Evolutionary conservation across 30 jellyfish, hydroid and myxozoan genomes (phyloP).

Genomic region (Calvadosia cruxmelitensis): DNA sequence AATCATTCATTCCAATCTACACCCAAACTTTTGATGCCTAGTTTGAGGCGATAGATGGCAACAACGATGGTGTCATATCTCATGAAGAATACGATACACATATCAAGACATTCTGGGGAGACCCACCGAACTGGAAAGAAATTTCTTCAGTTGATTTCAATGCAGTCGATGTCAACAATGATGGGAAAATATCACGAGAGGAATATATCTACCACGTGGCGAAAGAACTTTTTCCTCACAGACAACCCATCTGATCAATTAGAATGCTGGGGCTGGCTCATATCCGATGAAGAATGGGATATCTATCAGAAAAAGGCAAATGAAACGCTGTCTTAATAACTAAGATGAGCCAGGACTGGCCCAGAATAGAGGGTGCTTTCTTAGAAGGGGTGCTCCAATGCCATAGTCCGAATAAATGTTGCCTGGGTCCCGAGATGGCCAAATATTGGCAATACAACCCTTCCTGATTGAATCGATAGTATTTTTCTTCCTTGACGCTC

Average conservation of each 20-base stretch:
- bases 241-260: not conserved
- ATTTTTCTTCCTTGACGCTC: too few relatives aligned
- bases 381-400: too few relatives aligned
- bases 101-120: not conserved
- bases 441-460: too few relatives aligned
- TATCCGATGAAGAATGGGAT: conserved; percentile 1
- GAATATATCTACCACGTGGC: not conserved
- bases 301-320: too few relatives aligned
- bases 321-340: too few relatives aligned
- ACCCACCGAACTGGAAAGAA: not conserved
- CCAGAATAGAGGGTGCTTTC: too few relatives aligned
- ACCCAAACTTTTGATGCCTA: not conserved
- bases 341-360: too few relatives aligned
- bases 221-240: too few relatives aligned
- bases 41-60: not conserved
- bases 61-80: not conserved
- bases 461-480: too few relatives aligned
- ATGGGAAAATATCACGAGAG: not conserved
- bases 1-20: not conserved
- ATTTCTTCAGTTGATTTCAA: not conserved
- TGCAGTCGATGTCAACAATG: not conserved
- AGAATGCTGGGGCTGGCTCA: not conserved
- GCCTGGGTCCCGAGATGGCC: too few relatives aligned
- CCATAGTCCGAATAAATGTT: too few relatives aligned
- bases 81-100: not conserved